Percentiles rank a stretch among this genome's conserved stretches.
These are phyloP conservation scores for Thereva unica DNA, from an alignment of 2,888 invertebrate species.

Conservation along the genomic window DNA sequence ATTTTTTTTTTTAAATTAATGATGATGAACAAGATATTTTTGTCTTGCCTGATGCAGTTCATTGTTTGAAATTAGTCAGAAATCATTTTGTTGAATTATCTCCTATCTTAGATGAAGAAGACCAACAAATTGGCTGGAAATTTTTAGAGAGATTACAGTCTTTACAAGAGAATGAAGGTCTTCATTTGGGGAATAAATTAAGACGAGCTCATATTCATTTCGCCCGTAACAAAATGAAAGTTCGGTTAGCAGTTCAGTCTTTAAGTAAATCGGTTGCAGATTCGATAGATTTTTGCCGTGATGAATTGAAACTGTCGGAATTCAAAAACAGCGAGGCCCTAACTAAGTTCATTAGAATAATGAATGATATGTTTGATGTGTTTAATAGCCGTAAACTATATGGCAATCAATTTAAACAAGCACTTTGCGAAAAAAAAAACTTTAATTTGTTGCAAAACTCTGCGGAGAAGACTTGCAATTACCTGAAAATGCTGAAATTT, in stretches of 20 bases:
- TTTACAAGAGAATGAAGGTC: conserved; percentile 25
- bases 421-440: too few species aligned
- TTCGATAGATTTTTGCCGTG: too few species aligned
- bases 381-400: too few species aligned
- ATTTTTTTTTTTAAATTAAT: background rate
- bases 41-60: conserved; percentile 21
- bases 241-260: conserved; percentile 25
- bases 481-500: too few species aligned
- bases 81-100: conserved; percentile 17
- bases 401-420: too few species aligned
- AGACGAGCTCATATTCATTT: conserved; percentile 31
- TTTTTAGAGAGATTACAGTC: conserved; percentile 1
- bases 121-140: conserved; percentile 7
- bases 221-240: conserved; percentile 34
- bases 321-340: too few species aligned
- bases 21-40: background rate
- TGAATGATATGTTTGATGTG: too few species aligned
- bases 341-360: too few species aligned
- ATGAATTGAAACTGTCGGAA: too few species aligned
- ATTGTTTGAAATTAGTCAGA: conserved; percentile 30
- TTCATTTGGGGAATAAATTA: conserved; percentile 36
- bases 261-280: too few species aligned
- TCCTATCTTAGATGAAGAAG: conserved; percentile 13
- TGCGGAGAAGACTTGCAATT: too few species aligned
- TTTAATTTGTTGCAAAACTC: too few species aligned